Conservation (phyloP, 1,140 invertebrate genomes). For the Euura lappo region DNA sequence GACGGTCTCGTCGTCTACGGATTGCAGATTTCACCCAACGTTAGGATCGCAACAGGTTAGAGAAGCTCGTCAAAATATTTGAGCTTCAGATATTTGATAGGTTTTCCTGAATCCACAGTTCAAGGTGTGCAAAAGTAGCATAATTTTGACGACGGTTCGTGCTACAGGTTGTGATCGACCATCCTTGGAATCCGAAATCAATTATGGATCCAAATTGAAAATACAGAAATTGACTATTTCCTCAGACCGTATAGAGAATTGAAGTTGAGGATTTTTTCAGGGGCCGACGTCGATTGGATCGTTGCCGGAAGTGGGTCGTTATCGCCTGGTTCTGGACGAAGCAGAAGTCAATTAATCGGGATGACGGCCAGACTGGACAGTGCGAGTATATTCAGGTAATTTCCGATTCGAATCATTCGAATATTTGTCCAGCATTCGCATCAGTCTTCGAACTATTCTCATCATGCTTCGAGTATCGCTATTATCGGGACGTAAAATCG, state of each 20-base stretch:
- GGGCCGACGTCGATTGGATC: conserved; percentile 77
- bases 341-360: conserved; percentile 44
- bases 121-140: too few species aligned
- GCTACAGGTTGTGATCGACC: neutral
- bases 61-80: too few species aligned
- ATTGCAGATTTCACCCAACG: conserved; percentile 57
- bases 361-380: conserved; percentile 36
- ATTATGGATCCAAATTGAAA: neutral
- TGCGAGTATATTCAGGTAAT: conserved; percentile 35
- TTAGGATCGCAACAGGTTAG: conserved; percentile 44
- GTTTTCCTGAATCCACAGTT: too few species aligned
- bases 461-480: conserved; percentile 6
- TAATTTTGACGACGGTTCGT: too few species aligned
- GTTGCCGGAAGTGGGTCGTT: conserved; percentile 67
- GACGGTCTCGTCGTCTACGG: conserved; percentile 76
- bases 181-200: neutral
- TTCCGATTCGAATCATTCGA: neutral
- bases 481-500: neutral
- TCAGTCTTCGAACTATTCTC: neutral
- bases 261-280: conserved; percentile 35
- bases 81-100: too few species aligned
- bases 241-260: neutral
- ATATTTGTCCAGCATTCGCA: too few species aligned
- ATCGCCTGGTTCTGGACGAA: conserved; percentile 59
- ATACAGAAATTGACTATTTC: too few species aligned